phyloP scores from a whole-genome alignment of 2,888 invertebrate species.

The Hesperia comma region DNA sequence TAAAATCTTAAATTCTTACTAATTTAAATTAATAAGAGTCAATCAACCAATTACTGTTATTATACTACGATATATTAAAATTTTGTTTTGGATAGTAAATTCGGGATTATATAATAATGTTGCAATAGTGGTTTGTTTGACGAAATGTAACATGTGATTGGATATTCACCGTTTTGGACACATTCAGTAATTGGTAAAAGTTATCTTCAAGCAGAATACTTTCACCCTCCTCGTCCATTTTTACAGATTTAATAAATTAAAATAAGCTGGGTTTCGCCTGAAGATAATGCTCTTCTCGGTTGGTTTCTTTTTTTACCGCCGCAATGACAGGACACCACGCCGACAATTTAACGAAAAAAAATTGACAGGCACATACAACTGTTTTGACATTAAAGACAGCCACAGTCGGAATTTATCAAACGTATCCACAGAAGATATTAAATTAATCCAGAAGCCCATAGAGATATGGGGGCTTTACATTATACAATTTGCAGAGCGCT shows the following conservation, averaged over 20 bases:
- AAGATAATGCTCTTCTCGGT: slow-evolving; percentile 40
- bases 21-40: background rate
- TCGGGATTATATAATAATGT: slow-evolving; percentile 58
- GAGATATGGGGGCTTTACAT: no score
- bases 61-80: background rate
- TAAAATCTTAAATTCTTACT: slow-evolving; percentile 21
- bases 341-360: background rate
- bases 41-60: background rate
- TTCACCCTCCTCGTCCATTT: slow-evolving; percentile 88
- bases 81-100: slow-evolving; percentile 32
- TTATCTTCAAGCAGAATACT: slow-evolving; percentile 90
- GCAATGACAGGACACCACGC: slow-evolving; percentile 46
- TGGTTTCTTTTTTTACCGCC: slow-evolving; percentile 53
- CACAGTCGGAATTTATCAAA: no score
- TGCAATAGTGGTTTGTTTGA: slow-evolving; percentile 54
- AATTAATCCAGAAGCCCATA: no score
- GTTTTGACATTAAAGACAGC: background rate
- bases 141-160: slow-evolving; percentile 44
- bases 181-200: slow-evolving; percentile 94
- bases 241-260: slow-evolving; percentile 48
- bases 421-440: no score
- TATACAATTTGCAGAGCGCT: no score
- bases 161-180: slow-evolving; percentile 90
- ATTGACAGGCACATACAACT: background rate
- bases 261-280: slow-evolving; percentile 20